Conservation (phyloP, 2,113 vertebrate genomes). For the Dasyurus viverrinus region DNA sequence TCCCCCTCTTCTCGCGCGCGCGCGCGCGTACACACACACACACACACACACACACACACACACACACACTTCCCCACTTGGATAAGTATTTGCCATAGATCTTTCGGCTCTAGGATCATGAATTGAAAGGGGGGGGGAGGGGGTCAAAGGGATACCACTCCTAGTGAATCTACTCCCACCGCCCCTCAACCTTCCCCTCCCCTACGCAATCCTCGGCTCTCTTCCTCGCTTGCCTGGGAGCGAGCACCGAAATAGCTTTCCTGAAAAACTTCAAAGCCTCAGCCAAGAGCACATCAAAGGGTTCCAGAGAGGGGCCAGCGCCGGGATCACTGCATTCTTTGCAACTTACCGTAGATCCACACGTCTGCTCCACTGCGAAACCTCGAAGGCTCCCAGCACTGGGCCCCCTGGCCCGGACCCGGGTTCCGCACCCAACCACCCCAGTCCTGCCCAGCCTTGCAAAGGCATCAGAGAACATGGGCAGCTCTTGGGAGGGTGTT, state of each 20-base stretch:
- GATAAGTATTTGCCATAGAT: neutral
- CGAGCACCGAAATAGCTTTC: slow-evolving; percentile 77
- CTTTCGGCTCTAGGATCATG: neutral
- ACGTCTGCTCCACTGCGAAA: slow-evolving; percentile 69
- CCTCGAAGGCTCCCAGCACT: slow-evolving; percentile 57
- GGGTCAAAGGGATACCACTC: slow-evolving; percentile 33
- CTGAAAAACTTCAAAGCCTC: slow-evolving; percentile 89
- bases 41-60: too few species aligned
- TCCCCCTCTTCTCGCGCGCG: neutral
- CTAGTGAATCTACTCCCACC: neutral
- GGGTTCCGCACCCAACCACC: slow-evolving; percentile 76
- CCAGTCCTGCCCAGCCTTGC: slow-evolving; percentile 72
- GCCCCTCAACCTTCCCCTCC: neutral
- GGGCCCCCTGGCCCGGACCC: slow-evolving; percentile 61
- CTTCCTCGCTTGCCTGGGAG: slow-evolving; percentile 51
- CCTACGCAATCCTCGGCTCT: slow-evolving; percentile 41
- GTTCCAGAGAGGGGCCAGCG: slow-evolving; percentile 78
- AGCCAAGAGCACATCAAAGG: slow-evolving; percentile 90
- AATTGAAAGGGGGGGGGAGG: neutral
- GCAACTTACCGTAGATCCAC: slow-evolving; percentile 92
- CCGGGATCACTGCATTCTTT: slow-evolving; percentile 81
- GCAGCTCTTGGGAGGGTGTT: slow-evolving; percentile 7
- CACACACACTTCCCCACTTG: neutral
- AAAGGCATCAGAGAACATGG: slow-evolving; percentile 73
- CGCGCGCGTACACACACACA: neutral